Evolutionary conservation across 1,140 invertebrate species (phyloP).

Genomic region (silkworm (Bombyx mori)): ASM3026992v2 NC_085109.1:9934001-9934500

Average conservation of each 20-base stretch:
- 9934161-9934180: slow-evolving; percentile 72
- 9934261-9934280: slow-evolving; percentile 80
- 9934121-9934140: too few species aligned
- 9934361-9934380: too few species aligned
- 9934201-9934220: slow-evolving; percentile 90
- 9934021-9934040: slow-evolving; percentile 79
- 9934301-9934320: slow-evolving; percentile 71
- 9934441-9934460: too few species aligned
- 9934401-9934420: too few species aligned
- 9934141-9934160: slow-evolving; percentile 17
- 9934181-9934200: slow-evolving; percentile 76
- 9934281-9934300: slow-evolving; percentile 78
- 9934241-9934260: slow-evolving; percentile 83
- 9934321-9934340: background rate
- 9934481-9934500: too few species aligned
- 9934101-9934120: too few species aligned
- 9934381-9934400: too few species aligned
- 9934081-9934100: too few species aligned
- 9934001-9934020: slow-evolving; percentile 95
- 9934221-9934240: slow-evolving; percentile 90
- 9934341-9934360: too few species aligned
- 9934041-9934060: slow-evolving; percentile 12
- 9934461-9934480: too few species aligned
- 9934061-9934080: too few species aligned
- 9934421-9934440: too few species aligned